Base-by-base conservation (phyloP, 2,888 invertebrate genomes). In the Phaedon cochleariae region DNA sequence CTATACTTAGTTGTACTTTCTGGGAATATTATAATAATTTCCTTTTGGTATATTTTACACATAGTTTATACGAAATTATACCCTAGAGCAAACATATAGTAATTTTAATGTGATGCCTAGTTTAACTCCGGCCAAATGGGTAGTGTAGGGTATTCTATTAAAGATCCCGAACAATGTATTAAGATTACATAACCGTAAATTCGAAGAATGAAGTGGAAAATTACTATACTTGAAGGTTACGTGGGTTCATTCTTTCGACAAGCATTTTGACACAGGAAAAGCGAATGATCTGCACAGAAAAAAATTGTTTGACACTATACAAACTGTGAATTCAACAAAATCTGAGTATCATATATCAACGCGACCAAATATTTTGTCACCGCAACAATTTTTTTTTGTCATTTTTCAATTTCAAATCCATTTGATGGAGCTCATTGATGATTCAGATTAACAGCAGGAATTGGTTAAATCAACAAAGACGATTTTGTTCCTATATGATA, bases 81-180 rank as follows among this genome's bases (percentile, higher is more conserved):
- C 62, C 60, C 54, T 34, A 20, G 17, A 52, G 64, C 53, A 45
- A 60, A 54, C 55, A 46, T 63, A 64, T 51, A 64, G 66, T 64
- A 69, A 64, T 67, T 65, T 66, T 21, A 67, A 70, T 65, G 69
- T 67, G 59, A 73, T 67, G 72, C 66, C 69, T 68, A 68, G 72
- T 73, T 73, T 57, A 69, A 71, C 69, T 68, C 34, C 41, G 60
- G 68, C 61, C 63, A 55, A 65, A 66, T 67, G 59, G 51, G 57
- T 58, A 63, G 70, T 59, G 57, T 58, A 57, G 59, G 55, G 46
- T 68, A 59, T 65, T 69, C 63, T 64, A 68, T 67, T 65, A 62
- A 65, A 63, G 12, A 37, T 62, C 45, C 57, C 53, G 65, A 67
- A 67, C 67, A 65, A 53, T 51, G 45, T 63, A 58, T 59, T 70